Percentiles rank a stretch among this genome's conserved stretches.
Conservation (phyloP, 1,140 invertebrate genomes). For the Ceratosolen solmsi region DNA sequence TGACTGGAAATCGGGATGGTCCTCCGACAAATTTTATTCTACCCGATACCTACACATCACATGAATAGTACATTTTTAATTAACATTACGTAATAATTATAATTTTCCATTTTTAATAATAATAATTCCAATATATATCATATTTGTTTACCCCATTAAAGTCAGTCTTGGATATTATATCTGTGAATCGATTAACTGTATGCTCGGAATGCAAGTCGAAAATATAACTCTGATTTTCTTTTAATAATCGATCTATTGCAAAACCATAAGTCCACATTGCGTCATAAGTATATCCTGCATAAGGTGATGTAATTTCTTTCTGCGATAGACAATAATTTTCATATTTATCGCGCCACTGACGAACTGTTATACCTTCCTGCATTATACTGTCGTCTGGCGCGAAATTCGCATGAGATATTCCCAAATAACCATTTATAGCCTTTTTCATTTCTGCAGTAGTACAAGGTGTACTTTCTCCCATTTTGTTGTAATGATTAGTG, state of each 20-base stretch:
- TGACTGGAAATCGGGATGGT: conserved; percentile 79
- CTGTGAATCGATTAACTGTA: conserved; percentile 72
- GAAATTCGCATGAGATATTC: conserved; percentile 81
- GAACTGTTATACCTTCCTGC: conserved; percentile 79
- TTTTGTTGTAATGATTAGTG: conserved; percentile 76
- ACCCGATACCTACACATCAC: conserved; percentile 78
- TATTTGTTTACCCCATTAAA: conserved; percentile 76
- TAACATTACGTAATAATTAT: background rate
- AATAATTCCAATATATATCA: background rate
- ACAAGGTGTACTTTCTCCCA: conserved; percentile 76
- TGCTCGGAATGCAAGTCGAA: conserved; percentile 65
- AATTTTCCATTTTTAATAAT: background rate
- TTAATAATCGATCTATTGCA: conserved; percentile 79
- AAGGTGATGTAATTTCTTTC: conserved; percentile 72
- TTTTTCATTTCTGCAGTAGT: conserved; percentile 78
- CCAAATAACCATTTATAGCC: conserved; percentile 85
- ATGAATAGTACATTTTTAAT: background rate
- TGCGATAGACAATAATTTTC: conserved; percentile 56
- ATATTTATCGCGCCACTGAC: conserved; percentile 76
- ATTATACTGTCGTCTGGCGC: conserved; percentile 77
- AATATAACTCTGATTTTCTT: conserved; percentile 68
- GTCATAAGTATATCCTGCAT: conserved; percentile 87
- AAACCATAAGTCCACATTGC: conserved; percentile 88
- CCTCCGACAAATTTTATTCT: conserved; percentile 80
- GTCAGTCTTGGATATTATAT: conserved; percentile 77